Percentiles rank a stretch among this genome's conserved stretches.
Conservation (phyloP, 2,888 invertebrate species). For the Drosophila anomalata region DNA sequence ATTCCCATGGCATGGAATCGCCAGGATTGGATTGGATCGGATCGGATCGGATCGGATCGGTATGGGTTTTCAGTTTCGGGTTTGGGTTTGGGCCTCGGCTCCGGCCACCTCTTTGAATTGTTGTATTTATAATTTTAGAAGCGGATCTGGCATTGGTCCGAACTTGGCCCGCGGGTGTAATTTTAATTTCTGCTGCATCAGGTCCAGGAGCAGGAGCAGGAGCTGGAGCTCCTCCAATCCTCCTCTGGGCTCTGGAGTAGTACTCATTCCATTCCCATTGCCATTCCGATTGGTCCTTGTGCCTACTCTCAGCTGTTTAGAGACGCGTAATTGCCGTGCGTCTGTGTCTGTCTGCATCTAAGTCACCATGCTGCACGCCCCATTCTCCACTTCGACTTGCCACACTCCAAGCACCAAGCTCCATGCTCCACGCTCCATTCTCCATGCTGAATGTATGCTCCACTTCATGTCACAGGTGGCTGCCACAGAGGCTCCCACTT, state of each 20-base stretch:
- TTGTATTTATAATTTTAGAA: slow-evolving; percentile 54
- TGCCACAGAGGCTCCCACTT: slow-evolving; percentile 55
- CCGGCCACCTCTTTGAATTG: slow-evolving; percentile 34
- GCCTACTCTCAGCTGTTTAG: slow-evolving; percentile 68
- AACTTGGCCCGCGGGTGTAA: slow-evolving; percentile 78
- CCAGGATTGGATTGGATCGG: slow-evolving; percentile 46
- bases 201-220: slow-evolving; percentile 11
- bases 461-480: slow-evolving; percentile 65
- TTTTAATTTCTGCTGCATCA: slow-evolving; percentile 76
- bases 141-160: slow-evolving; percentile 26
- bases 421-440: slow-evolving; percentile 11
- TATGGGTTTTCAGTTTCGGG: slow-evolving; percentile 3
- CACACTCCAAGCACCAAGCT: slow-evolving; percentile 1
- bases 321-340: slow-evolving; percentile 67
- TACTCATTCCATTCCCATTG: slow-evolving; percentile 5
- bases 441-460: slow-evolving; percentile 54
- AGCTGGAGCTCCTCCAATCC: slow-evolving; percentile 2
- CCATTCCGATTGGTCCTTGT: slow-evolving; percentile 36
- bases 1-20: slow-evolving; percentile 79
- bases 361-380: slow-evolving; percentile 29
- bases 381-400: slow-evolving; percentile 7
- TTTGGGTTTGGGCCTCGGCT: slow-evolving; percentile 10
- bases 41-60: slow-evolving; percentile 43
- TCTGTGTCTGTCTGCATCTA: slow-evolving; percentile 45
- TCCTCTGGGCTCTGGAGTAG: not conserved